Conservation (phyloP, 2,113 vertebrate species). For the Neoarius graeffei region DNA sequence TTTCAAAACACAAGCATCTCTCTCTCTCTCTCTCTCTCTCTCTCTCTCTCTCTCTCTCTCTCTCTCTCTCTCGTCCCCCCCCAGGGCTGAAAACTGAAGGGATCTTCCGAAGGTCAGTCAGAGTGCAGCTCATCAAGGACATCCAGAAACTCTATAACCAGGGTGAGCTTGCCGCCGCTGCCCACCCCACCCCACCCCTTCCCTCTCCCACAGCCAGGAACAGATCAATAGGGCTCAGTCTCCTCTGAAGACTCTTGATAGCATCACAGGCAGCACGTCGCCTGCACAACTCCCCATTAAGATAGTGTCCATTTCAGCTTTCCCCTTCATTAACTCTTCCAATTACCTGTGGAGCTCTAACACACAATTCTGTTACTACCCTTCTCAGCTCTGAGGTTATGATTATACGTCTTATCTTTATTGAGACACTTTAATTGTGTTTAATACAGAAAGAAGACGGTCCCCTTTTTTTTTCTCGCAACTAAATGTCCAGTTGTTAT, state of each 20-base stretch:
- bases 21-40: neutral
- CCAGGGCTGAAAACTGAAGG: constrained; percentile 81
- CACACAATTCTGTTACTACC: neutral
- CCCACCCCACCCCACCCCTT: neutral
- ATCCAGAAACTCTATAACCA: constrained; percentile 83
- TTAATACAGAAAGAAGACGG: neutral
- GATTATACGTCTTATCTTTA: neutral
- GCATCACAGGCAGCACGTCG: constrained; percentile 20
- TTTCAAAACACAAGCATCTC: neutral
- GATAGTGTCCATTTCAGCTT: constrained; percentile 38
- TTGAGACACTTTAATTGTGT: constrained; percentile 3
- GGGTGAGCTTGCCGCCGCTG: constrained; percentile 66
- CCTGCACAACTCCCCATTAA: constrained; percentile 32
- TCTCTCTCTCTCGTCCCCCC: too few relatives aligned
- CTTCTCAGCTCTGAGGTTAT: neutral
- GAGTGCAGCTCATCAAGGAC: constrained; percentile 76
- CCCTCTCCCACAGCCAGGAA: constrained; percentile 32
- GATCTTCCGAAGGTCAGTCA: constrained; percentile 83
- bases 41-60: neutral
- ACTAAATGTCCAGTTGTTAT: neutral
- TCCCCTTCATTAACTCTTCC: constrained; percentile 47
- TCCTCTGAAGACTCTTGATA: constrained; percentile 38
- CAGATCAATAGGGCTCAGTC: constrained; percentile 46
- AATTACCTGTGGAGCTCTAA: constrained; percentile 30
- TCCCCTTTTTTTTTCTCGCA: neutral